Evolutionary conservation across 1,140 invertebrate genomes (phyloP), one percentile per base, ranked within the genome.

Genomic region (Centruroides vittatus): DNA sequence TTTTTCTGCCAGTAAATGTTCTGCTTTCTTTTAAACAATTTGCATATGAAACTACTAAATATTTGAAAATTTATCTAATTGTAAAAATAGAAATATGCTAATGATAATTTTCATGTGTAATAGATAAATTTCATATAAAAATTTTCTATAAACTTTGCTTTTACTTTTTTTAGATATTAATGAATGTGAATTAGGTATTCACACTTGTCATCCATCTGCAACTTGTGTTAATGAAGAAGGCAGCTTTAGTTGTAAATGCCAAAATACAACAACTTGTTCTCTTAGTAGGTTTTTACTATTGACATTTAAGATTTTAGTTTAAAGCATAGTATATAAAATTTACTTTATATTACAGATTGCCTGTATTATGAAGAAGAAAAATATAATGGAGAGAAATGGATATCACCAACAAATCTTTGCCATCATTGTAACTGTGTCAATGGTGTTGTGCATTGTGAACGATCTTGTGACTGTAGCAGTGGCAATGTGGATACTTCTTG

Each of bases 211-310:
- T 71, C 79, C 78, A 51, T 81, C 78, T 69, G 84, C 82, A 35
- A 78, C 81, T n/a, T 95, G 91, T 73, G 79, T 87, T 7, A 98
- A 98, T 72, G 82, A 83, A 2, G 83, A 85, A 0, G 93, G 93
- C 6, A 87, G 86, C 50, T 98, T 89, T 71, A 76, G 76, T 53
- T 98, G 93, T 73, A 75, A 78, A n/a, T 96, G 93, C 75, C 91
- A 92, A 0, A 73, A 81, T 53, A 61, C 60, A 56, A 63, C 51
- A 55, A 65, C 63, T 60, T 63, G 62, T 59, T 66, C 60, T 23
- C 57, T 61, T 56, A 61, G 61, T 62, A 55, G 61, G 62, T 9
- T 59, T 36, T 57, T 50, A 55, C 47, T 51, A 6, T 47, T 48
- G 5, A 41, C 8, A 41, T 41, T 6, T 41, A 41, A 41, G 8